These are phyloP conservation scores for Isoperla grammatica DNA, from an alignment of 2,888 invertebrate genomes.

Conservation along the genomic window DNA sequence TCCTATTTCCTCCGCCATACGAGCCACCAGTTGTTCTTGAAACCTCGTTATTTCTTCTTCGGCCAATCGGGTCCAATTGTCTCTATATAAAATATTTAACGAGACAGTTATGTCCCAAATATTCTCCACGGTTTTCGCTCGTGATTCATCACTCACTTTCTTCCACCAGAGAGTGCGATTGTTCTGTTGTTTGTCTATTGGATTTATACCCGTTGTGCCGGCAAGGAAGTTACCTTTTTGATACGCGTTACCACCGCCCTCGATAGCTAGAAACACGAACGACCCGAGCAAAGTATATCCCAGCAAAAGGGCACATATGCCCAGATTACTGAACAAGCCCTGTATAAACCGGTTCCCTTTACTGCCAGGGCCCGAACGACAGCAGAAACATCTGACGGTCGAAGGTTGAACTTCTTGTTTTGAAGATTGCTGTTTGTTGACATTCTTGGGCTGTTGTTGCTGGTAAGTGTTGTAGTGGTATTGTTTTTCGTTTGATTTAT, in stretches of 20 bases:
- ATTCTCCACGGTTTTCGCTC: slow-evolving; percentile 71
- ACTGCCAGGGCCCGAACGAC: neutral
- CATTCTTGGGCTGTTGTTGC: slow-evolving; percentile 16
- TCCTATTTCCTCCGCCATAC: slow-evolving; percentile 68
- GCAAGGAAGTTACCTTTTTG: neutral
- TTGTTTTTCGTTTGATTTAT: slow-evolving; percentile 21
- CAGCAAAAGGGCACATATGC: slow-evolving; percentile 73
- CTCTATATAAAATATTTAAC: slow-evolving; percentile 79
- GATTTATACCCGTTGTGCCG: neutral
- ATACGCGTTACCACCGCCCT: slow-evolving; percentile 52
- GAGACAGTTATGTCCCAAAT: slow-evolving; percentile 89
- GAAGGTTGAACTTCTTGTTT: neutral
- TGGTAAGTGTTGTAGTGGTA: slow-evolving; percentile 24
- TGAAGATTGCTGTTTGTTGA: slow-evolving; percentile 6
- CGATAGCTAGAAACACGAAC: slow-evolving; percentile 79
- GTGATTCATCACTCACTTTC: slow-evolving; percentile 52
- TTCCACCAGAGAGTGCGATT: slow-evolving; percentile 19
- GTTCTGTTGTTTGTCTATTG: neutral
- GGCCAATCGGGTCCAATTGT: slow-evolving; percentile 83
- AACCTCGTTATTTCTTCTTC: slow-evolving; percentile 73
- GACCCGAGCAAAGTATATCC: slow-evolving; percentile 66
- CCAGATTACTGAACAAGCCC: slow-evolving; percentile 48
- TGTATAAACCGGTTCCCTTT: slow-evolving; percentile 5
- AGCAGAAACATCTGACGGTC: neutral
- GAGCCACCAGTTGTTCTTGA: slow-evolving; percentile 65